Percentiles rank a stretch among this genome's conserved stretches.
phyloP scores from a whole-genome alignment of 2,888 invertebrate genomes.

The Andrena hattorfiana region DNA sequence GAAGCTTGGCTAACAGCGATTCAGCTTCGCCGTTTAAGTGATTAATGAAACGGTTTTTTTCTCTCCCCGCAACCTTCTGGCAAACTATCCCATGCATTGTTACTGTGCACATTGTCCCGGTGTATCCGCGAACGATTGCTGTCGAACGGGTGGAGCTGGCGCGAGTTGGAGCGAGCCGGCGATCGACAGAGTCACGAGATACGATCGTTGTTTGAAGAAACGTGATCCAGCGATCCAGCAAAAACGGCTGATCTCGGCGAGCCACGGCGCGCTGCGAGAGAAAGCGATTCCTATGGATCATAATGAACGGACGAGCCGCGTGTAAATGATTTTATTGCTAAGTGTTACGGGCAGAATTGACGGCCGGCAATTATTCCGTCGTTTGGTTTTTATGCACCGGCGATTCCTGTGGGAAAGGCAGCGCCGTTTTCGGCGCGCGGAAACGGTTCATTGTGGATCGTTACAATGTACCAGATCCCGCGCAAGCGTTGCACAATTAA shows the following conservation, averaged over 20 bases:
- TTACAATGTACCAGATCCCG: conserved; percentile 57
- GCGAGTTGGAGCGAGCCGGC: background rate
- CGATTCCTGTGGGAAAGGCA: conserved; percentile 67
- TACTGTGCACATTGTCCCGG: background rate
- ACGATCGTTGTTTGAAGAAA: conserved; percentile 53
- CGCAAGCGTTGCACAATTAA: conserved; percentile 53
- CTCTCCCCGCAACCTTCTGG: background rate
- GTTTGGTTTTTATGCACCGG: conserved; percentile 66
- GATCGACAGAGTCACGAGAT: conserved; percentile 59
- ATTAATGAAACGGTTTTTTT: conserved; percentile 28
- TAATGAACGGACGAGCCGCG: conserved; percentile 61
- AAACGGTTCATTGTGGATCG: conserved; percentile 51
- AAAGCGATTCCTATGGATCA: conserved; percentile 67
- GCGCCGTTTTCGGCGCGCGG: conserved; percentile 47
- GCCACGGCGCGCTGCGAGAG: conserved; percentile 65
- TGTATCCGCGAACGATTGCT: background rate
- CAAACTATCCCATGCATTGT: background rate
- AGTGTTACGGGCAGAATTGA: conserved; percentile 63
- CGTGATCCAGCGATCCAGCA: conserved; percentile 55
- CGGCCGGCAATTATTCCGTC: conserved; percentile 68
- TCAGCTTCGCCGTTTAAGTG: conserved; percentile 14
- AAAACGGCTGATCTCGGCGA: conserved; percentile 52
- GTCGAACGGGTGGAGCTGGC: conserved; percentile 9
- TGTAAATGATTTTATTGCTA: conserved; percentile 73
- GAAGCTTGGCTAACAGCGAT: background rate